phyloP scores from a whole-genome alignment of 2,113 vertebrate species.

The Paracanthobrama guichenoti region DNA sequence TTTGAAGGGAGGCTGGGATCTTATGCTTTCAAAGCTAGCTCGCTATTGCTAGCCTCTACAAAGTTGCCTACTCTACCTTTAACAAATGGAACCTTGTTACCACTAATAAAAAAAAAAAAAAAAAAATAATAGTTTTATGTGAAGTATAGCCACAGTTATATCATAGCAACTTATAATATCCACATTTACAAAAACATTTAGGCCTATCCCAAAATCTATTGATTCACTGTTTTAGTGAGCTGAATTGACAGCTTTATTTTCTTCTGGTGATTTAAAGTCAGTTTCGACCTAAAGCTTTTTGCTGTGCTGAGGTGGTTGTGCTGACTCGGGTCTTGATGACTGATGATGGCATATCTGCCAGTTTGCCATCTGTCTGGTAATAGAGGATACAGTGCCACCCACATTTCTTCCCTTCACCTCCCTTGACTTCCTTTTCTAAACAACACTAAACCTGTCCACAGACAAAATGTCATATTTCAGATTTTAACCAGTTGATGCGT shows the following conservation, averaged over 20 bases:
- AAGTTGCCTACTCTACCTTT: no score
- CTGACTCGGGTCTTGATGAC: slow-evolving; percentile 34
- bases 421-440: slow-evolving; percentile 34
- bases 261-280: background rate
- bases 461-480: background rate
- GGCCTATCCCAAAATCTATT: background rate
- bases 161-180: background rate
- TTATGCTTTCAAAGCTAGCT: no score
- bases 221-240: background rate
- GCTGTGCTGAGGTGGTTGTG: background rate
- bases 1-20: no score
- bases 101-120: no score
- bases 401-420: slow-evolving; percentile 38
- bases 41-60: no score
- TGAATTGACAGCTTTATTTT: background rate
- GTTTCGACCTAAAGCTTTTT: background rate
- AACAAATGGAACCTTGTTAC: no score
- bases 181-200: background rate
- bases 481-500: background rate
- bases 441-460: slow-evolving; percentile 8
- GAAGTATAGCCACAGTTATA: background rate
- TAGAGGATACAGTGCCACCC: slow-evolving; percentile 31
- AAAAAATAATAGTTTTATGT: background rate
- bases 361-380: slow-evolving; percentile 31
- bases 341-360: slow-evolving; percentile 38